Base-by-base conservation (phyloP, 2,888 invertebrate genomes). In the Drosophila atroscutellata region DNA sequence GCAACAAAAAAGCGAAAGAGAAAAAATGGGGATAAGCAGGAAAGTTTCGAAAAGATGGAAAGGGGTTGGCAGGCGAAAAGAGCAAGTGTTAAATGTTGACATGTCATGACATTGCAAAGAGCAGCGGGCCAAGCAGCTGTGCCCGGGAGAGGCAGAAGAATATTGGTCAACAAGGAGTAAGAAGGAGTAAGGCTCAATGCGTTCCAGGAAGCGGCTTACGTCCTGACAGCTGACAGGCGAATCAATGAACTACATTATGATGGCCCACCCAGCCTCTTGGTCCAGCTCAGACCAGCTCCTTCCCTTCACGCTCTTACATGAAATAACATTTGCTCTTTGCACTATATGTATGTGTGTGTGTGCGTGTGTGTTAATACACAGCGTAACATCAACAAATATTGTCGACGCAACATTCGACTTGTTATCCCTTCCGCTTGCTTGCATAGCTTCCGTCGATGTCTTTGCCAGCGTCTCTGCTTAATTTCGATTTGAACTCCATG, bases 41-140 rank as follows among this genome's bases (percentile, higher is more conserved):
- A 81, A 83, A 73, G 52, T 77, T 78, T 56, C 13, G 37, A 65
- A 70, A 58, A 51, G 37, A 28, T 47, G 52, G 56, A 55, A 72
- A 56, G 51, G 60, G 66, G 59, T 54, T 58, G 72, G 57, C 73
- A 74, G 73, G 75, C 75, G 72, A 80, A 84, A 79, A 72, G 89
- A 86, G 89, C 87, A 86, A 86, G 86, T 86, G 86, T 89, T 86
- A 86, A 86, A 86, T 84, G 89, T 89, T 86, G 85, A 87, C 89
- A 86, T 89, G 89, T 84, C 86, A 82, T 89, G 86, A 84, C 89
- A 86, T 86, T 80, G 81, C 86, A 86, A 70, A 73, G 89, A 86
- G 85, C 75, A 60, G 63, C 47, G 55, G 67, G 62, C 64, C 68
- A 71, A 69, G 71, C 81, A 75, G 69, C 63, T 74, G 74, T 61